A percentile compares a stretch with the other conserved stretches of the same genome.
Evolutionary conservation across 2,113 vertebrate genomes (phyloP).

Genomic region (Lagenorhynchus albirostris): DNA sequence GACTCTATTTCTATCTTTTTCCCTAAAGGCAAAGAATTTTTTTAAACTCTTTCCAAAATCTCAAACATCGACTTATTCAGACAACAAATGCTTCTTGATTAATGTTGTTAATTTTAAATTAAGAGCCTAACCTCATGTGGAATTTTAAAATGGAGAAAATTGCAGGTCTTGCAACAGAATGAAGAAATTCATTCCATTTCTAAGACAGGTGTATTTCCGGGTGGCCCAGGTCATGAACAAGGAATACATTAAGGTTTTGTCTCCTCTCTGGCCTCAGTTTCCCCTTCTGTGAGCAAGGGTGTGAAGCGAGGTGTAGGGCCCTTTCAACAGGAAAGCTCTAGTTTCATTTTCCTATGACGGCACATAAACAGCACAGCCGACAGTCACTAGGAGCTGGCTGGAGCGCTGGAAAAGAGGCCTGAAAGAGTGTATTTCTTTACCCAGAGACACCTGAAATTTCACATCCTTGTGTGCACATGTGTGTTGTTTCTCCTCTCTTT

Average conservation of each 20-base stretch:
- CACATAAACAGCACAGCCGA: fast-evolving
- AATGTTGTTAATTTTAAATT: neutral
- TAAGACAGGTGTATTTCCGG: neutral
- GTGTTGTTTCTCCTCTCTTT: neutral
- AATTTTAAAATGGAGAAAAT: neutral
- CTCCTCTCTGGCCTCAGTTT: neutral
- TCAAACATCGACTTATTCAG: neutral
- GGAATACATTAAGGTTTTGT: neutral
- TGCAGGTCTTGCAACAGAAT: neutral
- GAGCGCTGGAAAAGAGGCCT: neutral
- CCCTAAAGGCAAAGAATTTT: neutral
- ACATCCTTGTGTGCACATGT: fast-evolving
- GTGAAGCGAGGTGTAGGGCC: neutral
- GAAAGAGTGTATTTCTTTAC: neutral
- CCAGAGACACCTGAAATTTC: neutral
- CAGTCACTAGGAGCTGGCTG: neutral
- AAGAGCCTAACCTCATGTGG: neutral
- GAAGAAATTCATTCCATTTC: neutral
- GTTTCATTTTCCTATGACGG: neutral
- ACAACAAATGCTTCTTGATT: neutral
- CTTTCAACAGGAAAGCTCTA: neutral
- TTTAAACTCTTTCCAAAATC: neutral
- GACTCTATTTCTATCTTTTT: neutral
- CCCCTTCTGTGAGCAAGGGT: neutral
- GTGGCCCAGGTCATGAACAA: neutral